phyloP scores from a whole-genome alignment of 2,888 invertebrate species.

The Epistrophe eligans region DNA sequence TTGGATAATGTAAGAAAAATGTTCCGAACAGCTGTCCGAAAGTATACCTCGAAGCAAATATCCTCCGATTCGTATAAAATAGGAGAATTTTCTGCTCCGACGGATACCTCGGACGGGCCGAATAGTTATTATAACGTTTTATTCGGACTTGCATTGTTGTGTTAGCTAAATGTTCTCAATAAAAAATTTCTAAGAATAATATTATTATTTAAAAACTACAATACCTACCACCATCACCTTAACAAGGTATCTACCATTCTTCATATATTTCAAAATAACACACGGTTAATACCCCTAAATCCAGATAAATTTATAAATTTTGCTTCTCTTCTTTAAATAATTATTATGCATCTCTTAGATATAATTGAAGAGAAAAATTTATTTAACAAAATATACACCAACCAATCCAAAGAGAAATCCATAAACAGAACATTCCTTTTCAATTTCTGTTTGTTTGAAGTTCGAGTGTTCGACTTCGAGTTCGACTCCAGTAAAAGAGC shows the following conservation, averaged over 20 bases:
- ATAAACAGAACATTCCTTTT: constrained; percentile 55
- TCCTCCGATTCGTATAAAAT: too few species aligned
- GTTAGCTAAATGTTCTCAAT: too few species aligned
- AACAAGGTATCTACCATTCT: background rate
- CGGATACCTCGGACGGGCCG: too few species aligned
- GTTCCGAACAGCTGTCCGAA: too few species aligned
- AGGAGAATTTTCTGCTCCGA: too few species aligned
- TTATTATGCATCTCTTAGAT: background rate
- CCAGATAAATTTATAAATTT: background rate
- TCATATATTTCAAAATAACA: background rate
- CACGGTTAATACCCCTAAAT: background rate
- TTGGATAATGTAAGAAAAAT: too few species aligned
- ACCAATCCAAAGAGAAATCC: constrained; percentile 44
- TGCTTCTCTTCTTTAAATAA: background rate
- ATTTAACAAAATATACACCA: background rate
- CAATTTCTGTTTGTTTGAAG: background rate
- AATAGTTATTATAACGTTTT: too few species aligned
- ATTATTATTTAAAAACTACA: too few species aligned
- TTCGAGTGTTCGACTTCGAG: background rate
- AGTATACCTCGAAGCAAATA: too few species aligned
- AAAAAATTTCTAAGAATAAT: too few species aligned
- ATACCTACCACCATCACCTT: background rate
- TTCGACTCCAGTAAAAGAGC: constrained; percentile 3
- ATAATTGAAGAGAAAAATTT: constrained; percentile 11
- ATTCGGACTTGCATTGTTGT: too few species aligned